These are phyloP conservation scores for Dilophus febrilis DNA, from an alignment of 2,888 invertebrate species.

Conservation along the genomic window DNA sequence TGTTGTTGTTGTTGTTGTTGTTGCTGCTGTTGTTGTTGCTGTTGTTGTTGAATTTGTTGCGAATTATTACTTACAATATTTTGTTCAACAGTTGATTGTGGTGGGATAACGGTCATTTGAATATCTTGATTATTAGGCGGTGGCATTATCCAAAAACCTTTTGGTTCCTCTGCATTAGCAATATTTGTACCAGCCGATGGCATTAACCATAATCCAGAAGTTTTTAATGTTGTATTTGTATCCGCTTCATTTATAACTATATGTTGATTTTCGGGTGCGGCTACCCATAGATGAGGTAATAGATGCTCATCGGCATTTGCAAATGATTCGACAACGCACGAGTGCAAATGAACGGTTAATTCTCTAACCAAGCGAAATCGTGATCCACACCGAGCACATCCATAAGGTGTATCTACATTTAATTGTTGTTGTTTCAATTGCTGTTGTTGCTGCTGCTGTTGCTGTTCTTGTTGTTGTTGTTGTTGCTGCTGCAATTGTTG, in stretches of 20 bases:
- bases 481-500: too few species aligned
- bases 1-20: conserved; percentile 6
- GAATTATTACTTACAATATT: neutral
- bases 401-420: conserved; percentile 1
- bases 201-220: conserved; percentile 5
- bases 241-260: conserved; percentile 3
- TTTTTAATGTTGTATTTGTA: conserved; percentile 3
- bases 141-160: conserved; percentile 6
- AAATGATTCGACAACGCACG: conserved; percentile 1
- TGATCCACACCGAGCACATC: conserved; percentile 4
- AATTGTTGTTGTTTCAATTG: neutral
- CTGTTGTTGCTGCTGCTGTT: neutral
- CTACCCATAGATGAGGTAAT: conserved; percentile 1
- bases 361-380: conserved; percentile 2
- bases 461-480: neutral
- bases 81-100: neutral
- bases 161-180: neutral
- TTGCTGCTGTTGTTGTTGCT: conserved; percentile 3
- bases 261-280: conserved; percentile 5
- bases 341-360: conserved; percentile 1
- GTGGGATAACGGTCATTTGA: neutral
- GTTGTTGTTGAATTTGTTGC: neutral
- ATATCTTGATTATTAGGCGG: conserved; percentile 1
- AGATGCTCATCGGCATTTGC: neutral
- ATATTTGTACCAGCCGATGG: neutral